phyloP scores from a whole-genome alignment of 2,797 vertebrate species.

The Ptychadena robeensis region DNA sequence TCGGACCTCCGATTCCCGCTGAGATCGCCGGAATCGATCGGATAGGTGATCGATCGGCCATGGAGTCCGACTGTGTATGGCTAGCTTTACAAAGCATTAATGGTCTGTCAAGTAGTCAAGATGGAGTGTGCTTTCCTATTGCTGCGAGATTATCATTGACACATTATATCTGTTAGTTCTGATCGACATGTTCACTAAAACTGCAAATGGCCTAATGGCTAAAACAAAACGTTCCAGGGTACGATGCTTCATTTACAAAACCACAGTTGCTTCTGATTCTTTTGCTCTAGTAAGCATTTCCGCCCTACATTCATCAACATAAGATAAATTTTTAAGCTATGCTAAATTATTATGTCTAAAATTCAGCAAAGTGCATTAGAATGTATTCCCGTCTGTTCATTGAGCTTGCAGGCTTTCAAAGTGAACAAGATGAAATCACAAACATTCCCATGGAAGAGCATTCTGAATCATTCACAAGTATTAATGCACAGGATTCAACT shows the following conservation, averaged over 20 bases:
- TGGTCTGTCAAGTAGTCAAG: background rate
- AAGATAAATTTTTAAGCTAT: conserved; percentile 32
- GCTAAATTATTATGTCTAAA: conserved; percentile 17
- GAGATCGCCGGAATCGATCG: too few species aligned
- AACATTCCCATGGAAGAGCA: background rate
- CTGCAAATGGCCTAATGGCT: background rate
- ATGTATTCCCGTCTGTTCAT: conserved; percentile 15
- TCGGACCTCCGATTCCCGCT: too few species aligned
- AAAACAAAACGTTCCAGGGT: background rate
- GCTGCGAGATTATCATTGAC: background rate
- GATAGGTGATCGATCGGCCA: too few species aligned
- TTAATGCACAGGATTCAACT: background rate
- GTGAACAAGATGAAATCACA: background rate
- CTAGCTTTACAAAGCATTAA: background rate
- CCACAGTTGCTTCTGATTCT: background rate
- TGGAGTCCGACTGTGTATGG: too few species aligned
- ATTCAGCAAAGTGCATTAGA: conserved; percentile 30
- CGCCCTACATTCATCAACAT: conserved; percentile 27
- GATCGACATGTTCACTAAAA: background rate
- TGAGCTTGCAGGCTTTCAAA: background rate
- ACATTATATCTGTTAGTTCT: background rate
- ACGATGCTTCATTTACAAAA: conserved; percentile 9
- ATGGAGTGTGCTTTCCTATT: background rate
- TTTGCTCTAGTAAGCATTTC: conserved; percentile 39
- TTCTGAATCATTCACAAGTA: conserved; percentile 16